Percentiles rank a stretch among this genome's conserved stretches.
Evolutionary conservation across 2,888 invertebrate species (phyloP).

Genomic region (Agrotis exclamationis): DNA sequence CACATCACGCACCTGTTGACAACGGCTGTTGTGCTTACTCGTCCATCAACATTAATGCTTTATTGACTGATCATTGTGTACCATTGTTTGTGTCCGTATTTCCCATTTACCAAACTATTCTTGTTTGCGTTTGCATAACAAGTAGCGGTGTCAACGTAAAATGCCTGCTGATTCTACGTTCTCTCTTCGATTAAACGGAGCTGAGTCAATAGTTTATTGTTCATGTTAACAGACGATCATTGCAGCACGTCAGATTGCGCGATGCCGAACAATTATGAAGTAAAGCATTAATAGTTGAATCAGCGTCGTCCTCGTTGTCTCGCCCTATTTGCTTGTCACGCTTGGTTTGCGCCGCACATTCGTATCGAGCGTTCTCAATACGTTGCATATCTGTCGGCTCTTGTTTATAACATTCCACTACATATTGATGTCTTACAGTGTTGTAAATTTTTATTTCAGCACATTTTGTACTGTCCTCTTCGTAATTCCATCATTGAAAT

Average conservation of each 20-base stretch:
- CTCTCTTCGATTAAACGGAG: conserved; percentile 4
- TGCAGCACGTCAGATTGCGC: conserved; percentile 49
- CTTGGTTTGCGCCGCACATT: conserved; percentile 75
- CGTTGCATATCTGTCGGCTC: conserved; percentile 69
- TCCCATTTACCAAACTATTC: conserved; percentile 9
- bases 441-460: conserved; percentile 73
- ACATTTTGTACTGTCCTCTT: conserved; percentile 60
- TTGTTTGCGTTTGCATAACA: conserved; percentile 24
- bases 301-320: conserved; percentile 75
- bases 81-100: conserved; percentile 17
- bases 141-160: background rate
- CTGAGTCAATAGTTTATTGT: conserved; percentile 24
- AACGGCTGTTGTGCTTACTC: conserved; percentile 60
- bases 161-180: conserved; percentile 20
- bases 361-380: conserved; percentile 68
- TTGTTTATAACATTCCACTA: conserved; percentile 71
- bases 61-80: conserved; percentile 34
- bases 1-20: conserved; percentile 55
- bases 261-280: conserved; percentile 57
- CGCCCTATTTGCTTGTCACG: conserved; percentile 86
- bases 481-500: conserved; percentile 59
- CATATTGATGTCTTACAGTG: conserved; percentile 64
- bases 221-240: conserved; percentile 10
- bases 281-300: conserved; percentile 78
- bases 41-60: conserved; percentile 68